These are phyloP conservation scores for Myiothlypis chrysogaster DNA, from an alignment of 2,797 vertebrate species.

Conservation along the genomic window DNA sequence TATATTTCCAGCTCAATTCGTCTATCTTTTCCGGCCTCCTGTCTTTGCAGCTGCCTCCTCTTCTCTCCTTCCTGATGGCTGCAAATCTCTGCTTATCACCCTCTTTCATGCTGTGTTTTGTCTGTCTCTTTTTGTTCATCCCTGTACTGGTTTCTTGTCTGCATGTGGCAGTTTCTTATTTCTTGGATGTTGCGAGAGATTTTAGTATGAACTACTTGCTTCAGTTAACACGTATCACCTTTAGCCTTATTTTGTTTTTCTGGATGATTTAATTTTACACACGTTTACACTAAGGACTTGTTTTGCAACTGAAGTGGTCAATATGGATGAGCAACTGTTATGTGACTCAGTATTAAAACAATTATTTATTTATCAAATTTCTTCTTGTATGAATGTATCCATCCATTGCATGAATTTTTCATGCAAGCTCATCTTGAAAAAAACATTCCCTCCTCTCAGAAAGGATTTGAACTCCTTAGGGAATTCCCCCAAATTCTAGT, in stretches of 20 bases:
- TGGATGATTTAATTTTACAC: constrained; percentile 73
- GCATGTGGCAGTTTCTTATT: constrained; percentile 1
- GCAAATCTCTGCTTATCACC: constrained; percentile 77
- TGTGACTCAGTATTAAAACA: constrained; percentile 56
- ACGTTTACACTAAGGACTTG: constrained; percentile 63
- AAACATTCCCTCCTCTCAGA: constrained; percentile 53
- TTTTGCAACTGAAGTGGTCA: constrained; percentile 64
- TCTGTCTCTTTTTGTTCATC: constrained; percentile 68
- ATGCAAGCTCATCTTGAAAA: constrained; percentile 67
- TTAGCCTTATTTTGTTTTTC: constrained; percentile 69
- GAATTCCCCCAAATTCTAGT: constrained; percentile 72
- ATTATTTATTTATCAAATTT: constrained; percentile 66
- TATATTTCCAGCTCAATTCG: constrained; percentile 67
- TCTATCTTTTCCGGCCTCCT: constrained; percentile 64
- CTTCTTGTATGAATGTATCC: constrained; percentile 58
- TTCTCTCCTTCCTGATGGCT: constrained; percentile 67
- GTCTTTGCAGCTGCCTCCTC: constrained; percentile 74
- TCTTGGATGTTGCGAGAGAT: constrained; percentile 45
- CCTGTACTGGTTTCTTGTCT: constrained; percentile 52
- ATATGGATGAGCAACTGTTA: constrained; percentile 57
- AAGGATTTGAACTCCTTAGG: constrained; percentile 69
- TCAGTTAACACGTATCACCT: constrained; percentile 52
- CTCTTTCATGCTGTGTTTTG: constrained; percentile 75
- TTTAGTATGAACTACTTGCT: constrained; percentile 21
- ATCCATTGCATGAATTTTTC: constrained; percentile 69